Percentiles rank a stretch among this genome's conserved stretches.
Conservation (phyloP, 2,888 invertebrate genomes). For the Tiliacea citrago region DNA sequence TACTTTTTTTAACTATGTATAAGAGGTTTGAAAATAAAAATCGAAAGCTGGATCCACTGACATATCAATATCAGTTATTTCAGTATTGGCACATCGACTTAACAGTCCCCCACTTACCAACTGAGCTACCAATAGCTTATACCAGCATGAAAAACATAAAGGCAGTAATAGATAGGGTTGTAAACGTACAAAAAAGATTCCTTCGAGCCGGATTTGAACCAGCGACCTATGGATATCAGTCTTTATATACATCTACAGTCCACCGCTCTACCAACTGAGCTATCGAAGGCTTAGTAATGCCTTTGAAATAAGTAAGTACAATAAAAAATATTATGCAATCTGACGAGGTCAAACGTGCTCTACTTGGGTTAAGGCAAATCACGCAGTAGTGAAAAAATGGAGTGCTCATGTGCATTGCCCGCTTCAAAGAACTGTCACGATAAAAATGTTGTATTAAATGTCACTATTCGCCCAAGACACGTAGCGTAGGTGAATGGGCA, state of each 20-base stretch:
- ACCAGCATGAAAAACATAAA: background rate
- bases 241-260: slow-evolving; percentile 81
- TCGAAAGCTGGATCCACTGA: too few relatives aligned
- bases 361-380: slow-evolving; percentile 5
- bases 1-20: background rate
- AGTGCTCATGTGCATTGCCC: background rate
- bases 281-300: slow-evolving; percentile 82
- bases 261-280: slow-evolving; percentile 91
- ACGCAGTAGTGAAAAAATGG: slow-evolving; percentile 27
- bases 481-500: background rate
- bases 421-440: too few relatives aligned
- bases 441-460: too few relatives aligned
- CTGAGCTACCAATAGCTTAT: slow-evolving; percentile 88
- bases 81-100: background rate
- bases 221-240: slow-evolving; percentile 91
- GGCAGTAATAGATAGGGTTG: background rate
- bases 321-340: slow-evolving; percentile 37
- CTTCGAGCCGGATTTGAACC: slow-evolving; percentile 92
- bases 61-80: background rate
- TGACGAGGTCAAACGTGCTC: slow-evolving; percentile 33
- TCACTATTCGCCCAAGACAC: background rate
- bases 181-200: background rate
- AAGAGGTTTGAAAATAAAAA: slow-evolving; percentile 41
- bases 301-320: slow-evolving; percentile 20
- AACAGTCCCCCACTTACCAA: slow-evolving; percentile 90